phyloP scores from a whole-genome alignment of 64 coral and sea anemone genomes.

The Hydrozoanthus tunicans region DNA sequence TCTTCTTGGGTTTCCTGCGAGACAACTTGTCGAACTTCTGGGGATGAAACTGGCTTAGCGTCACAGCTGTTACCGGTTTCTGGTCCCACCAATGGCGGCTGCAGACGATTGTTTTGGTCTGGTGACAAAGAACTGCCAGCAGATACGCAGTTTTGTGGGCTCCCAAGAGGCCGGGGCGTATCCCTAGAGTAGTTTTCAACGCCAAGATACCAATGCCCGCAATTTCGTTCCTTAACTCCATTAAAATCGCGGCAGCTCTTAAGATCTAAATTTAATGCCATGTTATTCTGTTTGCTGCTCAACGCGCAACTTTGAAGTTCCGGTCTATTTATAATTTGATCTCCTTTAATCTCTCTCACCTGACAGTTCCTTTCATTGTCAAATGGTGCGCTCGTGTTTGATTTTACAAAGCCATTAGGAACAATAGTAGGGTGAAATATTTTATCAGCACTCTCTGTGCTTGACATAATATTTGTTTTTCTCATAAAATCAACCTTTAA shows the following conservation, averaged over 20 bases:
- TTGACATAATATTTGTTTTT: slow-evolving; percentile 55
- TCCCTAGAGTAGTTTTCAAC: background rate
- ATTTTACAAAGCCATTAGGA: slow-evolving; percentile 49
- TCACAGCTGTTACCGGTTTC: background rate
- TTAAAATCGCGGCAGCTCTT: slow-evolving; percentile 32
- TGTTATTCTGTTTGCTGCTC: background rate
- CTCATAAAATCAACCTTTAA: slow-evolving; percentile 41
- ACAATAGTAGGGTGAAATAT: slow-evolving; percentile 42
- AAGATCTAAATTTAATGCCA: slow-evolving; percentile 35
- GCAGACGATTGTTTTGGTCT: slow-evolving; percentile 21
- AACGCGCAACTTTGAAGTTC: background rate
- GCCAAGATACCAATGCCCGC: background rate
- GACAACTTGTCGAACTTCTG: background rate
- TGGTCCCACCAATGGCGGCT: background rate
- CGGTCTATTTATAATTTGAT: slow-evolving; percentile 7
- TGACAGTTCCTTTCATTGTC: slow-evolving; percentile 12
- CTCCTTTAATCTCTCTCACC: background rate
- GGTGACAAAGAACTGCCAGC: slow-evolving; percentile 2
- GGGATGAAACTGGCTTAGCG: background rate
- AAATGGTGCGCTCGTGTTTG: background rate
- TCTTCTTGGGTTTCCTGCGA: background rate
- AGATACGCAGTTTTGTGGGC: slow-evolving; percentile 2
- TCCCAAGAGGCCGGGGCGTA: background rate
- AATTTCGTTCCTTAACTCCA: background rate
- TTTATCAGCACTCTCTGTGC: slow-evolving; percentile 32